Evolutionary conservation across 1,140 invertebrate genomes (phyloP).

Genomic region (Trichoplusia ni): DNA sequence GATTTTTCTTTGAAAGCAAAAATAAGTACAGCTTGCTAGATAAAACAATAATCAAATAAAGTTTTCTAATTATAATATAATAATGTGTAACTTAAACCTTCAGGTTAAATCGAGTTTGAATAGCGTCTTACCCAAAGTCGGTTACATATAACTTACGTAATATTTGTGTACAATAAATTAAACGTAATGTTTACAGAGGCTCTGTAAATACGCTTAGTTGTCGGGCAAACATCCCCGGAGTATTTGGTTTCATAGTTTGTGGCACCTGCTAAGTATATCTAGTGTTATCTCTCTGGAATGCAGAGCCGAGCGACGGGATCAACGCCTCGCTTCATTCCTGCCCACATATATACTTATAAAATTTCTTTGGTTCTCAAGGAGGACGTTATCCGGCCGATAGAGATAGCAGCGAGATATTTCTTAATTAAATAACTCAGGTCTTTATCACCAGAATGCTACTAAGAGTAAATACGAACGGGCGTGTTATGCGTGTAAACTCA

Average conservation of each 20-base stretch:
- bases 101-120: background rate
- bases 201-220: conserved; percentile 49
- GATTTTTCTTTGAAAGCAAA: no score
- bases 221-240: conserved; percentile 40
- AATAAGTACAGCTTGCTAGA: background rate
- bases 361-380: conserved; percentile 17
- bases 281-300: conserved; percentile 61
- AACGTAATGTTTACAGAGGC: conserved; percentile 41
- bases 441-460: conserved; percentile 21
- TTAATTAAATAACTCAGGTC: conserved; percentile 23
- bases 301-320: conserved; percentile 43
- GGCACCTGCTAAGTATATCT: conserved; percentile 44
- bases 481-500: conserved; percentile 4
- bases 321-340: conserved; percentile 58
- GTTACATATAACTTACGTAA: conserved; percentile 27
- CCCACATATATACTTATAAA: conserved; percentile 27
- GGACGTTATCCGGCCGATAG: conserved; percentile 20
- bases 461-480: background rate
- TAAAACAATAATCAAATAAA: background rate
- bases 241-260: conserved; percentile 48
- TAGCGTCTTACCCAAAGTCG: conserved; percentile 19
- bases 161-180: conserved; percentile 39
- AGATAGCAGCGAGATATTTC: conserved; percentile 3
- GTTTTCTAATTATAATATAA: background rate
- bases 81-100: background rate